These are phyloP conservation scores for Sminthurides bifidus DNA, from an alignment of 1,140 invertebrate species.

Conservation along the genomic window DNA sequence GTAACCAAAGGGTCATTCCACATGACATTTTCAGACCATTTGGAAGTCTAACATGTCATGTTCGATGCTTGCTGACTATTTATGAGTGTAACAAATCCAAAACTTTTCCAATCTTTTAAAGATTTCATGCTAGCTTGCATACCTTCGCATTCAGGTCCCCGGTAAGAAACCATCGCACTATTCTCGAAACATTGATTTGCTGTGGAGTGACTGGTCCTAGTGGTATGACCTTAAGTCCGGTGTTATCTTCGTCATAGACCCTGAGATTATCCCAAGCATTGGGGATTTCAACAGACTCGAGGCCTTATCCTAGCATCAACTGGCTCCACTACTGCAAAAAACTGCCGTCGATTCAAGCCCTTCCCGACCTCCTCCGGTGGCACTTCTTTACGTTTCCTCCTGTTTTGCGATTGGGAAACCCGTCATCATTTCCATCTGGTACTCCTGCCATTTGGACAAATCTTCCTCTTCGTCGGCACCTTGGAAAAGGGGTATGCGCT, in stretches of 20 bases:
- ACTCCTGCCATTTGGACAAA: slow-evolving; percentile 17
- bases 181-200: slow-evolving; percentile 52
- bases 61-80: background rate
- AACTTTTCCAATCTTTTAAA: background rate
- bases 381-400: slow-evolving; percentile 1
- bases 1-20: background rate
- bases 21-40: no score
- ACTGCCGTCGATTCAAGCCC: slow-evolving; percentile 39
- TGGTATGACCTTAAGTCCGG: no score
- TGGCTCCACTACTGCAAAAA: slow-evolving; percentile 42
- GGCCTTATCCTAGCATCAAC: no score
- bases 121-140: slow-evolving; percentile 13
- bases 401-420: slow-evolving; percentile 8
- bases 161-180: slow-evolving; percentile 53
- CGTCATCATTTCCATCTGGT: slow-evolving; percentile 22
- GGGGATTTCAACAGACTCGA: no score
- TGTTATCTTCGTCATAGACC: background rate
- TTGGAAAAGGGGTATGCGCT: background rate
- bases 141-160: slow-evolving; percentile 54
- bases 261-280: no score
- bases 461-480: slow-evolving; percentile 14
- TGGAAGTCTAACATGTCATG: background rate
- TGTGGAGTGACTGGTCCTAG: slow-evolving; percentile 47
- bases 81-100: no score
- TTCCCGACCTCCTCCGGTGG: slow-evolving; percentile 16